Evolutionary conservation across 53 echinoderm and acorn worm genomes (phyloP), one percentile per base, ranked within the genome.

Genomic region (Antedon mediterranea): DNA sequence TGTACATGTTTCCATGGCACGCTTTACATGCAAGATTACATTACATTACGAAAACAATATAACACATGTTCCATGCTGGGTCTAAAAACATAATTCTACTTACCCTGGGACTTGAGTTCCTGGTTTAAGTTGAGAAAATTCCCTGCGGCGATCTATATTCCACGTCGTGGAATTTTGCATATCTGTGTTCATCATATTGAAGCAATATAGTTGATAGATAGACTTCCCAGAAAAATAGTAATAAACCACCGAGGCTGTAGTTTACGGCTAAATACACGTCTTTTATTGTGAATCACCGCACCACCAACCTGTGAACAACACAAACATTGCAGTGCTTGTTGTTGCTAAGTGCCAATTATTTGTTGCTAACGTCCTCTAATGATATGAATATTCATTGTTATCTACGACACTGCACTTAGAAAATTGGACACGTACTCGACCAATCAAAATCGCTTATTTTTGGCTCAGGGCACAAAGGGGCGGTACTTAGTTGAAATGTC

Each of bases 111-210:
- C 87, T 82, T 95, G 91, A 27, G 95, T 95, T 20, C 95, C 95
- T 3, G 81, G 76, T 32, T 91, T 83, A 23, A 95, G 75, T 71
- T 84, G 82, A 71, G 84, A 79, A 34, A 95, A 95, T 77, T 95
- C 95, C 33, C 95, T 81, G 74, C 95, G 87, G 30, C 95, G 78
- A 34, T 89, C 79, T 26, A 95, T 79, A 79, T 95, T 95, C 95
- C 95, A 95, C 91, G 95, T 73, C 3, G 95, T 95, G 88, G 95
- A 95, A 84, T 95, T 95, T 7, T 91, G 79, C 87, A 91, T 91
- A 33, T 78, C 81, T 82, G 91, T 92, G 89, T 95, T 95, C 95
- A 95, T 95, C 95, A 95, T 95, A 82, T 95, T 91, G 95, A 81
- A 43, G 70, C 73, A 72, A 71, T 79, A 75, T 78, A 37, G 4